Base-by-base conservation (phyloP, 2,888 invertebrate species). In the Brachycybe producta region DNA sequence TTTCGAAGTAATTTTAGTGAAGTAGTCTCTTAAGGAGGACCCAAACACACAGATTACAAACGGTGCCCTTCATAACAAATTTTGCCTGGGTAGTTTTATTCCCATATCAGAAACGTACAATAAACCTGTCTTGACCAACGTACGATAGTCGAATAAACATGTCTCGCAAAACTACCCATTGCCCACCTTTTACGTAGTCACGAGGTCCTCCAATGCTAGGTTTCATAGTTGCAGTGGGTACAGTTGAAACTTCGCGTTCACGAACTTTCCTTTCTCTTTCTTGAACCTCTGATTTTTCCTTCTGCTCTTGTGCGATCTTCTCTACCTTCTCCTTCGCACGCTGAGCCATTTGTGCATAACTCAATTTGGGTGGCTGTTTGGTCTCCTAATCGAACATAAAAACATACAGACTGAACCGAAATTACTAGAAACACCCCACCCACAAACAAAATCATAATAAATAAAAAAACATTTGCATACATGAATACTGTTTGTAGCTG, bases 331-430 rank as follows among this genome's bases (percentile, higher is more conserved):
- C 57, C 24, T 52, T 51, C 23, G 52, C 53, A 43, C 55, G 47
- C 43, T 56, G 54, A 7, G 56, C 57, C 55, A 57, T 57, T 44
- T 57, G 57, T 35, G 57, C 57, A 51, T 55, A 55, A 41, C 55
- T 55, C 30, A 52, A 42, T 35, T 52, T 54, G 2, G 17, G 23
- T 17, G 53, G 46, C n/a, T n/a, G n/a, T 24, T 36, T 36, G 23
- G 28, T 45, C 15, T 51, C 47, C 51, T 44, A 36, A 38, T 5
- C 17, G 5, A 48, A 48, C 5, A 35, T 55, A 52, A 3, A 51
- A 55, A 44, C 51, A 32, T 21, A 42, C 21, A 38, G 36, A 49
- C 23, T 36, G 17, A 15, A 36, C 11, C 8, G 13, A 50, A 24
- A 36, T 23, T 28, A 40, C 26, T 24, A 17, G 15, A 38, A 13